Percentiles rank a stretch among this genome's conserved stretches.
Evolutionary conservation across 2,888 invertebrate species (phyloP).

Genomic region (Allygus modestus): DNA sequence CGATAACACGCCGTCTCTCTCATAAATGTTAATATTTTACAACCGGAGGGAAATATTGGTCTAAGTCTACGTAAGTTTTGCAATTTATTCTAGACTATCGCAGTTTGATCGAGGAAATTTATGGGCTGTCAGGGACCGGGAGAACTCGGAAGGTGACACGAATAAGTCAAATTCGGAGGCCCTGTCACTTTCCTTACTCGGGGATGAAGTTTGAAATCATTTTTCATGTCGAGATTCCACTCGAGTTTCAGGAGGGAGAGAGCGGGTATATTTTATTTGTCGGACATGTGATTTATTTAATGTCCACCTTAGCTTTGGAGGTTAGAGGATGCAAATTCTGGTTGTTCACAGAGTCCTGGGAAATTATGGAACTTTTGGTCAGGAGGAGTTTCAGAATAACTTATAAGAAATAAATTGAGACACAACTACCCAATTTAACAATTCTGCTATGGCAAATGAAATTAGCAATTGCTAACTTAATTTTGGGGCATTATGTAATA

Average conservation of each 20-base stretch:
- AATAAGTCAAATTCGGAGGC: constrained; percentile 56
- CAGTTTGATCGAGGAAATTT: constrained; percentile 53
- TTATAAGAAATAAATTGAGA: no score
- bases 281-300: constrained; percentile 9
- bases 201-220: constrained; percentile 34
- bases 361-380: no score
- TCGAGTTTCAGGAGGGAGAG: constrained; percentile 8
- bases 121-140: constrained; percentile 45
- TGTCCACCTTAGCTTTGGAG: constrained; percentile 2
- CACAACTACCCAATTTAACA: no score
- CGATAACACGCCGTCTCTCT: constrained; percentile 60
- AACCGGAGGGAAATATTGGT: constrained; percentile 59
- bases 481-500: no score
- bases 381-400: no score
- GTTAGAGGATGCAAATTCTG: not conserved
- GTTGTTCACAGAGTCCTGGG: not conserved
- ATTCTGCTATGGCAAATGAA: no score
- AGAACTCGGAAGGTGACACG: constrained; percentile 46
- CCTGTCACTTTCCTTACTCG: constrained; percentile 46
- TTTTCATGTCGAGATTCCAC: constrained; percentile 46
- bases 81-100: constrained; percentile 57
- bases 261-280: constrained; percentile 32
- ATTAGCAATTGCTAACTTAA: no score
- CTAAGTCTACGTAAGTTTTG: constrained; percentile 59
- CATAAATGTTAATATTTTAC: constrained; percentile 64